Conservation (phyloP, 2,888 invertebrate species). For the Sympetrum striolatum region DNA sequence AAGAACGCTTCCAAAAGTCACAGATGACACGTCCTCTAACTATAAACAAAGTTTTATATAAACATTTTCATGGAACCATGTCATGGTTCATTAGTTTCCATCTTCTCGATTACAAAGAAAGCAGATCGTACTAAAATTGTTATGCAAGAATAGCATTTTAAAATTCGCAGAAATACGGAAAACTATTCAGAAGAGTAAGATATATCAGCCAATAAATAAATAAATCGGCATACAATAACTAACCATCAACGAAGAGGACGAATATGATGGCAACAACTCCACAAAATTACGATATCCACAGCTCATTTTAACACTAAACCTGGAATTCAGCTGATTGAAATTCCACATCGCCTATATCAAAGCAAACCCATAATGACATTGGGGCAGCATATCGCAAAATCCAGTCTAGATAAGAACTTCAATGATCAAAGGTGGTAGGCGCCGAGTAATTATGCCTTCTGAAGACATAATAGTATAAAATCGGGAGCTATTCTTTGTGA, state of each 20-base stretch:
- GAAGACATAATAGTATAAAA: neutral
- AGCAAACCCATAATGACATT: neutral
- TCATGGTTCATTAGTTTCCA: constrained; percentile 7
- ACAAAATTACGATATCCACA: neutral
- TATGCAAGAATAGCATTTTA: neutral
- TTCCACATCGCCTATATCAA: neutral
- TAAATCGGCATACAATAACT: neutral
- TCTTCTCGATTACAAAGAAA: neutral
- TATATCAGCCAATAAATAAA: neutral
- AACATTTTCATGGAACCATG: neutral
- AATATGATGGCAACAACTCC: neutral
- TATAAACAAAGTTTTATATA: neutral
- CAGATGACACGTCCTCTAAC: too few species aligned
- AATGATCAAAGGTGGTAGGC: constrained; percentile 31
- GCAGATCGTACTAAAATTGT: neutral
- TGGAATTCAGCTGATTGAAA: neutral
- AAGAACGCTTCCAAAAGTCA: too few species aligned
- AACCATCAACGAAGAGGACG: neutral
- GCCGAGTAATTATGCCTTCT: constrained; percentile 2
- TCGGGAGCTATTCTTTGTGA: neutral
- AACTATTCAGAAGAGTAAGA: neutral
- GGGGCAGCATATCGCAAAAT: neutral
- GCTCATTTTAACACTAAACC: neutral
- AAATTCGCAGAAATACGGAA: neutral
- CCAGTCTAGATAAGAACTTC: constrained; percentile 1